Percentiles rank a stretch among this genome's conserved stretches.
These are phyloP conservation scores for Quadroppia sp. DNA, from an alignment of 2,888 invertebrate genomes.

Conservation along the genomic window DNA sequence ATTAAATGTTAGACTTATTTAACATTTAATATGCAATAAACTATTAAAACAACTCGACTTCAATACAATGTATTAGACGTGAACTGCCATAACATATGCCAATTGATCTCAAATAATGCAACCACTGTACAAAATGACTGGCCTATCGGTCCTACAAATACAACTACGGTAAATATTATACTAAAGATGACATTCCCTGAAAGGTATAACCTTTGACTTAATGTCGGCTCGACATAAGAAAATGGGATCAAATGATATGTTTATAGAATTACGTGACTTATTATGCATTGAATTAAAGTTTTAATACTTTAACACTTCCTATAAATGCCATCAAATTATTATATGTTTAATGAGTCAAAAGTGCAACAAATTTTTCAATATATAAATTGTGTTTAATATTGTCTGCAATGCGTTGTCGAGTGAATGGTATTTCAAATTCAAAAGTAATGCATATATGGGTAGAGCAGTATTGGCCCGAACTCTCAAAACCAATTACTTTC, in stretches of 20 bases:
- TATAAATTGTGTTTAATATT: not conserved
- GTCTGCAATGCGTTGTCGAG: not conserved
- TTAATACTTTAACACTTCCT: not conserved
- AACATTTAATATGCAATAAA: conserved; percentile 31
- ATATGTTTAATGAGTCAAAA: conserved; percentile 19
- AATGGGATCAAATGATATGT: not conserved
- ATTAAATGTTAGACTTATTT: conserved; percentile 29
- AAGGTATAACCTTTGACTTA: not conserved
- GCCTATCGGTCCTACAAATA: not conserved
- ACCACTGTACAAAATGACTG: not conserved
- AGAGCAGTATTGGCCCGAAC: not conserved
- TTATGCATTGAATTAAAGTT: not conserved
- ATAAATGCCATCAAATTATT: not conserved
- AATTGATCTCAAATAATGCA: conserved; percentile 27
- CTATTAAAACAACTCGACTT: conserved; percentile 5
- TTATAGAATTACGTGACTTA: conserved; percentile 10
- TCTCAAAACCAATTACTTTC: not conserved
- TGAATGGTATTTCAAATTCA: not conserved
- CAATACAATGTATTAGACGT: conserved; percentile 26
- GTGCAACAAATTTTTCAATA: not conserved
- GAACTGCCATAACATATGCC: conserved; percentile 13
- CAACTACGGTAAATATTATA: not conserved
- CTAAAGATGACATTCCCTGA: not conserved
- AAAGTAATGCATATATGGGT: too few species aligned
- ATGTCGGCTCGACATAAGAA: not conserved